Conservation (phyloP, 2,797 vertebrate species). For the Crenuchus spilurus region DNA sequence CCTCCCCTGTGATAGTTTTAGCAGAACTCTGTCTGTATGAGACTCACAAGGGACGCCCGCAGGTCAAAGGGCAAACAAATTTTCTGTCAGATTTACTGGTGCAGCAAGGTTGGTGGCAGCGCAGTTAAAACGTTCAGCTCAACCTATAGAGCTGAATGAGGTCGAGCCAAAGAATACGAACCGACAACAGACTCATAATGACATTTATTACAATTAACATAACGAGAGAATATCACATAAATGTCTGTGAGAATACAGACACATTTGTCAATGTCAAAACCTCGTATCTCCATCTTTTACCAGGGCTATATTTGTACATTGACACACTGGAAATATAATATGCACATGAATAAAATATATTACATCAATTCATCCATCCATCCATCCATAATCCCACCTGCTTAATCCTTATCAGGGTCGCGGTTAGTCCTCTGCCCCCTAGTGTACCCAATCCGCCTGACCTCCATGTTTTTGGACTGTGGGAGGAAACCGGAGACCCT, state of each 20-base stretch:
- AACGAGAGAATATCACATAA: constrained; percentile 24
- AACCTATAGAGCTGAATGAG: constrained; percentile 22
- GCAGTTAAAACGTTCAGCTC: constrained; percentile 65
- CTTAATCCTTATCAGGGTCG: no score
- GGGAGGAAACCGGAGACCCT: no score
- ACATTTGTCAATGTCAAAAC: no score
- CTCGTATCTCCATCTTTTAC: no score
- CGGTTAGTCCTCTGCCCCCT: no score
- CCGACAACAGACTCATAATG: constrained; percentile 22
- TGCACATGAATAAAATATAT: not conserved
- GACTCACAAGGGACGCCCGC: constrained; percentile 68
- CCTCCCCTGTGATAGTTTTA: constrained; percentile 75
- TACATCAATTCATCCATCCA: no score
- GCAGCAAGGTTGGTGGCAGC: constrained; percentile 76
- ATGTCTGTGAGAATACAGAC: constrained; percentile 13
- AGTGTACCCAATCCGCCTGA: no score
- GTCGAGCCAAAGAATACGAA: constrained; percentile 10
- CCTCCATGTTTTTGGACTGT: no score
- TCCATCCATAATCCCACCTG: no score
- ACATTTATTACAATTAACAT: constrained; percentile 31
- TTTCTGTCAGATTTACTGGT: constrained; percentile 85
- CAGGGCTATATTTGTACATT: no score
- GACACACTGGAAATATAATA: no score
- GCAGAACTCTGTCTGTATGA: constrained; percentile 68
- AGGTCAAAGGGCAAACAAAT: constrained; percentile 88